phyloP scores from a whole-genome alignment of 2,888 invertebrate species.

The Pollenia griseotomentosa region DNA sequence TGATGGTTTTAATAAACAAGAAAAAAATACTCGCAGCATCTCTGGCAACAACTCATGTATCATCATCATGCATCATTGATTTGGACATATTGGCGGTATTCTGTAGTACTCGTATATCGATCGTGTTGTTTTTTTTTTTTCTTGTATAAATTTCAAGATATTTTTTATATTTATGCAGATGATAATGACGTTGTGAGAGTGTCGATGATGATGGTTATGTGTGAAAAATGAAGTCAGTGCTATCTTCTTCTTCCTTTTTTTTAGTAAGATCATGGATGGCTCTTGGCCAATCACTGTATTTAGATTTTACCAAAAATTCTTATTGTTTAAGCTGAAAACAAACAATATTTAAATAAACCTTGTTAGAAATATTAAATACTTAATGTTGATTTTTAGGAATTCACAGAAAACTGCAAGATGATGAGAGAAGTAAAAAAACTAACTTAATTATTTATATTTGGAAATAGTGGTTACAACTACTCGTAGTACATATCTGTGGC shows the following conservation, averaged over 20 bases:
- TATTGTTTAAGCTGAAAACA: constrained; percentile 28
- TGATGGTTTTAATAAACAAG: constrained; percentile 67
- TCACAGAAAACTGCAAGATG: not conserved
- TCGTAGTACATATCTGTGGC: too few relatives aligned
- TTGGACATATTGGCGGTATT: constrained; percentile 65
- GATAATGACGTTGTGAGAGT: constrained; percentile 44
- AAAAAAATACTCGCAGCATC: not conserved
- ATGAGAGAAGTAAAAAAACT: not conserved
- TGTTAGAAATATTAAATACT: not conserved
- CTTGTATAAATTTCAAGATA: constrained; percentile 50
- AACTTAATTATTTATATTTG: too few relatives aligned
- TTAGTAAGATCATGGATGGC: constrained; percentile 32
- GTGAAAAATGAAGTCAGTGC: constrained; percentile 45
- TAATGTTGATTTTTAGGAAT: constrained; percentile 13
- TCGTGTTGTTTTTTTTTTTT: constrained; percentile 28
- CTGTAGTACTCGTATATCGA: constrained; percentile 58
- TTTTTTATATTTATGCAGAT: constrained; percentile 21
- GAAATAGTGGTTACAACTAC: not conserved
- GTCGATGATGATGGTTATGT: constrained; percentile 44
- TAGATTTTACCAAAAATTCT: constrained; percentile 30
- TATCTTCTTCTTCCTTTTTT: not conserved
- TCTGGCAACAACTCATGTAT: constrained; percentile 65
- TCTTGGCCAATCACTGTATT: constrained; percentile 31
- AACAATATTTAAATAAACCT: constrained; percentile 23
- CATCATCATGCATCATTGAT: constrained; percentile 71